phyloP scores from a whole-genome alignment of 2,888 invertebrate species.

The Megastigmus dorsalis region DNA sequence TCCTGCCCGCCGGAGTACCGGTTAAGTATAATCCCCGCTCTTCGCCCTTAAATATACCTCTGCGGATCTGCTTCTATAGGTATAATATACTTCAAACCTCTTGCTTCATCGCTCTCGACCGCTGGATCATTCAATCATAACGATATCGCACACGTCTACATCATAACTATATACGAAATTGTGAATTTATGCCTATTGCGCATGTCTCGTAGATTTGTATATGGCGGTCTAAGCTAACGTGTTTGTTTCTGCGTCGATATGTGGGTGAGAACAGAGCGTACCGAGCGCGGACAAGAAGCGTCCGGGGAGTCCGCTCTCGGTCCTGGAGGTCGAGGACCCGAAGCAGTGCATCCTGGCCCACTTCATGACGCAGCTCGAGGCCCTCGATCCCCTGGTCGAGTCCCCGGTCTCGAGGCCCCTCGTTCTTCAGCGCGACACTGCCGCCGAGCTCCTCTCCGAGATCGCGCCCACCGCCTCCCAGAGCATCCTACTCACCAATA shows the following conservation, averaged over 20 bases:
- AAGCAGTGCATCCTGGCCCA: conserved; percentile 91
- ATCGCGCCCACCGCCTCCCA: conserved; percentile 78
- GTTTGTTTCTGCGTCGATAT: neutral
- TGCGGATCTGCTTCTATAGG: too few relatives aligned
- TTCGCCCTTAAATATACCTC: too few relatives aligned
- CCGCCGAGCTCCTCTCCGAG: conserved; percentile 85
- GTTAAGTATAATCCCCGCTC: conserved; percentile 76
- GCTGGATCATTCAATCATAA: too few relatives aligned
- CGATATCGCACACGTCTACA: too few relatives aligned
- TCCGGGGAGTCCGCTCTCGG: conserved; percentile 79
- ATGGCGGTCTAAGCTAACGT: too few relatives aligned
- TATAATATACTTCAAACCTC: too few relatives aligned
- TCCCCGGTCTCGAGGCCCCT: conserved; percentile 88
- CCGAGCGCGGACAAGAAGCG: conserved; percentile 78
- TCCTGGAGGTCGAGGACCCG: conserved; percentile 90
- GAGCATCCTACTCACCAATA: conserved; percentile 91
- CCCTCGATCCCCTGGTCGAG: conserved; percentile 89
- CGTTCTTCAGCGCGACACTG: conserved; percentile 85
- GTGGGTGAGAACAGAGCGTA: conserved; percentile 75
- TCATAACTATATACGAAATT: too few relatives aligned
- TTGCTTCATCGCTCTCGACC: too few relatives aligned
- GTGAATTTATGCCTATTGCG: too few relatives aligned
- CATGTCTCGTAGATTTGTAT: too few relatives aligned
- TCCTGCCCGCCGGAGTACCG: conserved; percentile 92
- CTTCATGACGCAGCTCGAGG: conserved; percentile 91